A percentile compares a stretch with the other conserved stretches of the same genome.
phyloP scores from a whole-genome alignment of 2,797 vertebrate species.

The Epinephelus coioides region DNA sequence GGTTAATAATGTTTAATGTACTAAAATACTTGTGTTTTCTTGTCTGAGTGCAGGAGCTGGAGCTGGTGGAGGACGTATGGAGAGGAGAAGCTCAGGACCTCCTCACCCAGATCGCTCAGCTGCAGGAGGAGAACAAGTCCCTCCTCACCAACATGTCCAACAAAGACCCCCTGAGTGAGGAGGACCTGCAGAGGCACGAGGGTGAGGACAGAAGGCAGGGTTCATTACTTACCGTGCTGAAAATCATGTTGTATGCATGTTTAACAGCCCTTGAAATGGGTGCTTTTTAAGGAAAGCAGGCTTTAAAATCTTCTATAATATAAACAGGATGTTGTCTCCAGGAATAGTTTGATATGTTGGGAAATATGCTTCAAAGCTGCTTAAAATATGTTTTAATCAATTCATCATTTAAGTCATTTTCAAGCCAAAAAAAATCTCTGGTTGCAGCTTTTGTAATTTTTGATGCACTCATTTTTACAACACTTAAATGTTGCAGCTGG shows the following conservation, averaged over 20 bases:
- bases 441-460: too few species aligned
- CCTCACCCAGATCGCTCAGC: slow-evolving; percentile 95
- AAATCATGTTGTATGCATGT: not conserved
- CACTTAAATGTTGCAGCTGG: too few species aligned
- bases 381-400: too few species aligned
- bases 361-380: too few species aligned
- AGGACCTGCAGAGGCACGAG: slow-evolving; percentile 96
- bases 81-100: slow-evolving; percentile 97
- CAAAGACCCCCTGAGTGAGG: slow-evolving; percentile 94
- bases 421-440: too few species aligned
- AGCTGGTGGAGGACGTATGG: slow-evolving; percentile 98
- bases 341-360: too few species aligned
- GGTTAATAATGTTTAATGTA: not conserved
- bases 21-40: not conserved
- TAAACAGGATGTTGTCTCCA: too few species aligned
- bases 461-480: too few species aligned
- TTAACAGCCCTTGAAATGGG: not conserved
- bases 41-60: slow-evolving; percentile 89
- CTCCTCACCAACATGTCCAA: slow-evolving; percentile 93
- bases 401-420: too few species aligned
- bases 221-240: not conserved
- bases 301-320: too few species aligned
- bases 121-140: slow-evolving; percentile 97
- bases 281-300: not conserved
- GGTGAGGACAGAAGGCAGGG: slow-evolving; percentile 77